Conservation (phyloP, 1,140 invertebrate genomes). For the Scylla paramamosain region DNA sequence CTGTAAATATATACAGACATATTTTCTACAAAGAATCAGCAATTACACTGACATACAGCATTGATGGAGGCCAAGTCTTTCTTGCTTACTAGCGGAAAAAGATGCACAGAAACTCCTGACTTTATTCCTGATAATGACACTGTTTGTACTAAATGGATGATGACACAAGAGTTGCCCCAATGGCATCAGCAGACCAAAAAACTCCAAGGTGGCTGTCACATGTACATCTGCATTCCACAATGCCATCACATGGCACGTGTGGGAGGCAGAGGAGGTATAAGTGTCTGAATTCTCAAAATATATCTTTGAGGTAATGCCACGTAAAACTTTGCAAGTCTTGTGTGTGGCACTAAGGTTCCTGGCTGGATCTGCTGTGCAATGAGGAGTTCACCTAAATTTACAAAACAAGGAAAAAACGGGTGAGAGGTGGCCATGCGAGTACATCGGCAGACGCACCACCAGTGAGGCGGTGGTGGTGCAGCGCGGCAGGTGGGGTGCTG, state of each 20-base stretch:
- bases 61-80: constrained; percentile 68
- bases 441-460: not conserved
- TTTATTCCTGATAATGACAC: constrained; percentile 73
- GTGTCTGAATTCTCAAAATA: constrained; percentile 3
- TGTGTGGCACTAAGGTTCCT: not conserved
- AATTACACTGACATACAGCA: constrained; percentile 76
- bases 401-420: constrained; percentile 53
- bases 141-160: constrained; percentile 75
- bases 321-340: not conserved
- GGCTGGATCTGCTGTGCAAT: not conserved
- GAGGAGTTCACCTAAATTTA: constrained; percentile 53
- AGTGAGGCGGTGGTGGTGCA: not conserved
- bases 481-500: not conserved
- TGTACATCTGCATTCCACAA: not conserved
- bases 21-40: constrained; percentile 71
- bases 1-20: constrained; percentile 66
- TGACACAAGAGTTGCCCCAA: constrained; percentile 36
- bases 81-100: constrained; percentile 71
- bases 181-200: not conserved
- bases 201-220: not conserved
- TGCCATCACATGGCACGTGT: not conserved
- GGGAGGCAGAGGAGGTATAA: constrained; percentile 10
- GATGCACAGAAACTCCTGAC: constrained; percentile 75
- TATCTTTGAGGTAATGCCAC: not conserved
- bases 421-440: constrained; percentile 31